phyloP scores from a whole-genome alignment of 2,888 invertebrate genomes.

The Nephrotoma appendiculata region DNA sequence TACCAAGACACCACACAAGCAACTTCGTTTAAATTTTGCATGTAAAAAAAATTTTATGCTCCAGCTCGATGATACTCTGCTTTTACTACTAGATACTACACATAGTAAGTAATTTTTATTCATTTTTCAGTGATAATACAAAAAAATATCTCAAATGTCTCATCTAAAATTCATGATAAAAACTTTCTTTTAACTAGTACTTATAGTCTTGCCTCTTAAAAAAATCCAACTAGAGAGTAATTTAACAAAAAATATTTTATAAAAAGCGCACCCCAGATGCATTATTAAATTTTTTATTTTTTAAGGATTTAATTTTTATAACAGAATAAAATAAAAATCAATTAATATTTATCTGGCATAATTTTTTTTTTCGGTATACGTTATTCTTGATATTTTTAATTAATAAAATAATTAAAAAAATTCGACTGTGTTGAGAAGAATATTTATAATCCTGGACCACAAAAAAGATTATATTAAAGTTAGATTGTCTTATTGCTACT shows the following conservation, averaged over 20 bases:
- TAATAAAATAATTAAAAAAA: not conserved
- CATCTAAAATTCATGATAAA: not conserved
- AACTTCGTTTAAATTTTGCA: no score
- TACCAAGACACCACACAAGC: no score
- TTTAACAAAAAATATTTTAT: no score
- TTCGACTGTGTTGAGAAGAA: not conserved
- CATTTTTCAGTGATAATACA: not conserved
- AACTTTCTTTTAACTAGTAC: not conserved
- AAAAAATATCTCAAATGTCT: not conserved
- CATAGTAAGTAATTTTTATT: no score
- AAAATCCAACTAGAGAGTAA: not conserved
- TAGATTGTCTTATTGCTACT: not conserved
- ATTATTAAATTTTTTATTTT: not conserved
- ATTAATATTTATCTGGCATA: not conserved
- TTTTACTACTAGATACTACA: no score
- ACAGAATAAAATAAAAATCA: not conserved
- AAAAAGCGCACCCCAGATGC: not conserved
- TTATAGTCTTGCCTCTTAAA: not conserved
- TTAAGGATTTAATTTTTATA: not conserved
- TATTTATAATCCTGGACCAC: not conserved
- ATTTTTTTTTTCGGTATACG: not conserved
- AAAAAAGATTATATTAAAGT: not conserved
- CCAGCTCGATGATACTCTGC: no score
- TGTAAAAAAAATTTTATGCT: no score
- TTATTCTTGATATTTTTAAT: not conserved